phyloP scores from a whole-genome alignment of 2,888 invertebrate species.

The Frankliniella intonsa region DNA sequence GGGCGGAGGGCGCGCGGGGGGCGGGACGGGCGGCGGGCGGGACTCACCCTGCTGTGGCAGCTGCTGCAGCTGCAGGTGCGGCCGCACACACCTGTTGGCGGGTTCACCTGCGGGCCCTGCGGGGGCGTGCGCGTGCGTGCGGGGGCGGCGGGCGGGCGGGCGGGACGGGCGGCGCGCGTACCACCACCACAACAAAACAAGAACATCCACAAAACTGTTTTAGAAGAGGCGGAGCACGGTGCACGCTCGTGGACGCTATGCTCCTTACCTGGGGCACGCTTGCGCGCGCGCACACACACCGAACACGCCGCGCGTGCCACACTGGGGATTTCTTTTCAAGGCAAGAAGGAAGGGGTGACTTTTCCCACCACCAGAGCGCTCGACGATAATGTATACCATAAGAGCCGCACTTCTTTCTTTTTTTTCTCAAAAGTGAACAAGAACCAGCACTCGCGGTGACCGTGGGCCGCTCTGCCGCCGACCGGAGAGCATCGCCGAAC shows the following conservation, averaged over 20 bases:
- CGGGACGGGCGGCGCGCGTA: conserved; percentile 7
- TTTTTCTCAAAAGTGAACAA: background rate
- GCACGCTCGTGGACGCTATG: too few species aligned
- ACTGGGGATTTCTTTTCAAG: too few species aligned
- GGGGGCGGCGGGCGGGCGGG: background rate
- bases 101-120: background rate
- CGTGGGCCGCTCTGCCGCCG: too few species aligned
- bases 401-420: background rate
- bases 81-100: conserved; percentile 1
- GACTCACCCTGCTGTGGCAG: background rate
- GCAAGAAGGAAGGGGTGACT: too few species aligned
- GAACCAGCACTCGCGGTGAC: background rate
- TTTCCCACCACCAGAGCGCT: background rate
- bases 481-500: too few species aligned
- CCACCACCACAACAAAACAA: conserved; percentile 4
- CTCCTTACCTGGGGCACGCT: too few species aligned
- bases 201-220: conserved; percentile 3
- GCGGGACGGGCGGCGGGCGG: background rate
- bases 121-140: background rate
- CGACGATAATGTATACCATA: background rate
- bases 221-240: background rate
- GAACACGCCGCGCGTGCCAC: too few species aligned
- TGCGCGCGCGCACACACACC: too few species aligned
- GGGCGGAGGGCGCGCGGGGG: background rate
- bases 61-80: background rate